Evolutionary conservation across 2,888 invertebrate species (phyloP), one percentile per base, ranked within the genome.

Genomic region (Drosophila eohydei): DNA sequence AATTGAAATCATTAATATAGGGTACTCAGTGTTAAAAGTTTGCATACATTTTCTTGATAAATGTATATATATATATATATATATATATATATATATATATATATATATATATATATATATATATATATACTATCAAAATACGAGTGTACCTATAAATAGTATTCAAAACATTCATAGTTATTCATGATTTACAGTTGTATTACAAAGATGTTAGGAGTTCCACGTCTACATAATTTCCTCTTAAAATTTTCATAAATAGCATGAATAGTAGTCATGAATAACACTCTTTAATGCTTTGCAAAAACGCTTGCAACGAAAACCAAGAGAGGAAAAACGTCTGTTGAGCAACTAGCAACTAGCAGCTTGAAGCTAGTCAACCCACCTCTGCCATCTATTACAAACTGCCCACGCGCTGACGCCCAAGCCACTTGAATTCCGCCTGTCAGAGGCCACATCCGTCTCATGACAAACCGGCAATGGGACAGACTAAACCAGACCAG

Each of bases 361-460:
- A 50, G 51, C 62, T 36, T 14, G n/a, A 21, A 21, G 21, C 43
- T 14, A 54, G 38, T 26, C 48, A 58, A 32, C 43, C 52, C 50
- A 70, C 52, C 74, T 50, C 36, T 57, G 54, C 51, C 67, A 56
- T 48, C 65, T 68, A 65, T 71, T 87, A 82, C 67, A 69, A 72
- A 52, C 73, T 55, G 73, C 85, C 84, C 83, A 88, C 84, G 81
- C 82, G 79, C 78, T 68, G 50, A 81, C 84, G 85, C 84, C 84
- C 82, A 84, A 70, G 55, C 79, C 68, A 61, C 71, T 26, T 67
- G 81, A 83, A 85, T 87, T 70, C 81, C 81, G 84, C 68, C 81
- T 81, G 88, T 79, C 83, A 79, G 56, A 79, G 59, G 46, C 80
- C 78, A 88, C 84, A 84, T 84, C 84, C 84, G 84, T 85, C 76